A percentile compares a stretch with the other conserved stretches of the same genome.
Evolutionary conservation across 2,797 vertebrate species (phyloP).

Genomic region (Catharus ustulatus): DNA sequence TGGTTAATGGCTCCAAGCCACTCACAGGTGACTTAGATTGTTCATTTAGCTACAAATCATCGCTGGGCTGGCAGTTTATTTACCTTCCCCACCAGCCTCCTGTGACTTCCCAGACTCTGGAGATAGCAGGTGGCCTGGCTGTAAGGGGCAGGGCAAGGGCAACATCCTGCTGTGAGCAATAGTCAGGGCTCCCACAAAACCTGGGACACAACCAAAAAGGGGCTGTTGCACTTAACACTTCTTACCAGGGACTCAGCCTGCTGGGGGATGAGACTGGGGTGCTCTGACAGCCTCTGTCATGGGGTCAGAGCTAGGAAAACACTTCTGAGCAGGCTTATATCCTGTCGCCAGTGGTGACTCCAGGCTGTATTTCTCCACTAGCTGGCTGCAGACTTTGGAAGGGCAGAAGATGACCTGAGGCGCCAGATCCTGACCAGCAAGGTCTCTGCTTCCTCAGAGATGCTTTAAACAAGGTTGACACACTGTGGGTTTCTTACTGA

Average conservation of each 20-base stretch:
- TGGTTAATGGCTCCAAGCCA: background rate
- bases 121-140: background rate
- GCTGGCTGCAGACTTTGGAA: background rate
- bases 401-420: background rate
- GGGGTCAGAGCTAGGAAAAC: background rate
- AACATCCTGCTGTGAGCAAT: background rate
- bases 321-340: background rate
- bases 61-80: slow-evolving; percentile 42
- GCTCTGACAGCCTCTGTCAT: background rate
- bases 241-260: background rate
- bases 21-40: slow-evolving; percentile 25
- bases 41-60: slow-evolving; percentile 65
- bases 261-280: background rate
- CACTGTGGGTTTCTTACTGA: background rate
- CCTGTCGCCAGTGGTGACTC: background rate
- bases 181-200: background rate
- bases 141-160: background rate
- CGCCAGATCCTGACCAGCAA: background rate
- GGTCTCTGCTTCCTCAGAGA: background rate
- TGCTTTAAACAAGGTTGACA: background rate
- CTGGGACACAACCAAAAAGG: background rate
- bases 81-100: slow-evolving; percentile 62
- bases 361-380: background rate
- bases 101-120: slow-evolving; percentile 47
- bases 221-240: background rate